phyloP scores from a whole-genome alignment of 30 jellyfish, hydroid and myxozoan species.

The Sanderia malayensis region DNA sequence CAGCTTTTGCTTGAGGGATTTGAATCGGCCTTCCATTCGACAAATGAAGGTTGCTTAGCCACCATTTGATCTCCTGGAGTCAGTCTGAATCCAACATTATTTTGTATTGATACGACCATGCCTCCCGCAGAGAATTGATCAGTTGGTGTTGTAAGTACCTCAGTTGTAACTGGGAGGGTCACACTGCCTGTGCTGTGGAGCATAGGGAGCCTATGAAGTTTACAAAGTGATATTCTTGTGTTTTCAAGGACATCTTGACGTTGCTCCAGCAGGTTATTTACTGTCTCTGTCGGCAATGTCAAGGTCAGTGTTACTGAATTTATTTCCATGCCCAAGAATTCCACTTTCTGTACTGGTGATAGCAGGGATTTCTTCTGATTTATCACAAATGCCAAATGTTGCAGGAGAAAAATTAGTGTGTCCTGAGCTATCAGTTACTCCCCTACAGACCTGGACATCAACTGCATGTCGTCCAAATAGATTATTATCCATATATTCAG shows the following conservation, averaged over 20 bases:
- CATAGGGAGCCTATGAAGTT: constrained; percentile 34
- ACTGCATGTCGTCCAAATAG: constrained; percentile 3
- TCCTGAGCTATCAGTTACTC: constrained; percentile 20
- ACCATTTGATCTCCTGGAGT: constrained; percentile 21
- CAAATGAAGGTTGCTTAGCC: constrained; percentile 24
- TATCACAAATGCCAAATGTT: constrained; percentile 28
- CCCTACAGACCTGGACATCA: constrained; percentile 1
- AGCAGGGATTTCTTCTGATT: constrained; percentile 10
- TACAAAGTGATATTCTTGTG: background rate
- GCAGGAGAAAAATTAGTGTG: constrained; percentile 24
- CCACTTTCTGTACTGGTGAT: constrained; percentile 12
- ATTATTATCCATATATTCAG: background rate
- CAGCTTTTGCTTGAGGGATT: background rate
- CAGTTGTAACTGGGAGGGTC: constrained; percentile 21
- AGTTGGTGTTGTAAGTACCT: constrained; percentile 15
- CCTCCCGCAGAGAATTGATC: background rate
- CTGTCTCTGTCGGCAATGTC: constrained; percentile 15
- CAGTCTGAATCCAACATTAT: background rate
- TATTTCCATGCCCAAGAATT: constrained; percentile 43
- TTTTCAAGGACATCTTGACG: constrained; percentile 11
- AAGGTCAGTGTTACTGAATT: constrained; percentile 22
- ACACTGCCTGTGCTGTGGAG: constrained; percentile 37
- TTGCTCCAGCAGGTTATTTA: constrained; percentile 10
- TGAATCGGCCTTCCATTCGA: constrained; percentile 9
- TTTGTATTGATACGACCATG: background rate